phyloP scores from a whole-genome alignment of 1,140 invertebrate genomes.

The Archegozetes longisetosus region DNA sequence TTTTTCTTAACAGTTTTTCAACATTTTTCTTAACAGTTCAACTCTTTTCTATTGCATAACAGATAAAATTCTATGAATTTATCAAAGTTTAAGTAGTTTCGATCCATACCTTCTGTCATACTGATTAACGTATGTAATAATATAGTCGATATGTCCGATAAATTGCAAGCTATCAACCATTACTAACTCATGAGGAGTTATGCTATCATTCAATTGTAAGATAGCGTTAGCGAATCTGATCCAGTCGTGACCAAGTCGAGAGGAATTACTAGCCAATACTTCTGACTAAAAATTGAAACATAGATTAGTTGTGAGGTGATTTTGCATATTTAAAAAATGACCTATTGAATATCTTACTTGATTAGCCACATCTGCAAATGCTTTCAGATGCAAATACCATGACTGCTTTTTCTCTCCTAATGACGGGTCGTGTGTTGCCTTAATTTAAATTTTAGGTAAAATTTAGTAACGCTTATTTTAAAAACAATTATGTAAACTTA shows the following conservation, averaged over 20 bases:
- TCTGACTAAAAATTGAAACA: conserved; percentile 1
- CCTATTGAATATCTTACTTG: neutral
- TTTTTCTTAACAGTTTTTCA: too few species aligned
- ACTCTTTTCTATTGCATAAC: too few species aligned
- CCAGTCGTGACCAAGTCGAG: conserved; percentile 8
- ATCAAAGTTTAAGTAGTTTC: too few species aligned
- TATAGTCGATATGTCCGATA: conserved; percentile 12
- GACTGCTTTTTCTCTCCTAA: conserved; percentile 11
- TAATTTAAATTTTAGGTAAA: too few species aligned
- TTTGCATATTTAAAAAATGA: neutral
- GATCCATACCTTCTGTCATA: conserved; percentile 11
- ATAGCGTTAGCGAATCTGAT: conserved; percentile 5
- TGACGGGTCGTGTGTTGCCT: conserved; percentile 8
- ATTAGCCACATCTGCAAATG: conserved; percentile 11
- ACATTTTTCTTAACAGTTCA: too few species aligned
- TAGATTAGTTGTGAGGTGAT: neutral
- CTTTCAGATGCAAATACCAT: conserved; percentile 10
- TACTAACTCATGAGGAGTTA: conserved; percentile 1
- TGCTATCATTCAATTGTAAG: neutral
- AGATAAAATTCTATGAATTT: too few species aligned
- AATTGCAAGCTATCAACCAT: conserved; percentile 10
- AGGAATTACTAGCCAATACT: conserved; percentile 2
- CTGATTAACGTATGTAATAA: conserved; percentile 6
- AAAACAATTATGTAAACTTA: too few species aligned
- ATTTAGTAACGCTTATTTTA: too few species aligned